A percentile compares a stretch with the other conserved stretches of the same genome.
These are phyloP conservation scores for Gambelia wislizenii DNA, from an alignment of 2,797 vertebrate species.

Conservation along the genomic window DNA sequence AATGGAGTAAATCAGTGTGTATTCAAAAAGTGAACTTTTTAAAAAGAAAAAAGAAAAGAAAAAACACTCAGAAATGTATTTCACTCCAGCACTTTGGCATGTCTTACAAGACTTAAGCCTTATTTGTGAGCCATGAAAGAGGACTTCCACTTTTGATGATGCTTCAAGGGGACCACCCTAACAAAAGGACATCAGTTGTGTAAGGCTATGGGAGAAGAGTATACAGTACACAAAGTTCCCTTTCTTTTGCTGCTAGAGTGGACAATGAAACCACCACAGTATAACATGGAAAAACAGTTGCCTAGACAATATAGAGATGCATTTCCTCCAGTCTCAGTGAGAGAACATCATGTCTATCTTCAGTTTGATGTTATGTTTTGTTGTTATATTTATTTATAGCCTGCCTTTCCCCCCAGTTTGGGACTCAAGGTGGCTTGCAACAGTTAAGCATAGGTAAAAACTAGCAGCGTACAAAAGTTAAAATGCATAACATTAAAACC, in stretches of 20 bases:
- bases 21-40: neutral
- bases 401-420: too few relatives aligned
- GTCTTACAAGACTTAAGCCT: neutral
- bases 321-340: neutral
- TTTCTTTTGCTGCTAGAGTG: neutral
- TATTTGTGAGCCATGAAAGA: neutral
- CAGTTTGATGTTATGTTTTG: neutral
- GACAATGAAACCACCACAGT: neutral
- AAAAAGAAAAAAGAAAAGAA: neutral
- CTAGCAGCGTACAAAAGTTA: too few relatives aligned
- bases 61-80: neutral
- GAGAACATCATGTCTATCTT: neutral
- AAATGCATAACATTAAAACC: too few relatives aligned
- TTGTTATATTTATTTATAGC: too few relatives aligned
- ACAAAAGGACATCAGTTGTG: neutral
- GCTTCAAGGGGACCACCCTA: neutral
- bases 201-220: neutral
- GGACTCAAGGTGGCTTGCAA: too few relatives aligned
- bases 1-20: conserved; percentile 6
- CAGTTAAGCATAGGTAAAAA: too few relatives aligned
- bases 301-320: neutral
- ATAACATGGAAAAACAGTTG: neutral
- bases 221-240: neutral
- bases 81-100: neutral
- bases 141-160: neutral